phyloP scores from a whole-genome alignment of 2,797 vertebrate species.

The Chromobotia macracanthus region DNA sequence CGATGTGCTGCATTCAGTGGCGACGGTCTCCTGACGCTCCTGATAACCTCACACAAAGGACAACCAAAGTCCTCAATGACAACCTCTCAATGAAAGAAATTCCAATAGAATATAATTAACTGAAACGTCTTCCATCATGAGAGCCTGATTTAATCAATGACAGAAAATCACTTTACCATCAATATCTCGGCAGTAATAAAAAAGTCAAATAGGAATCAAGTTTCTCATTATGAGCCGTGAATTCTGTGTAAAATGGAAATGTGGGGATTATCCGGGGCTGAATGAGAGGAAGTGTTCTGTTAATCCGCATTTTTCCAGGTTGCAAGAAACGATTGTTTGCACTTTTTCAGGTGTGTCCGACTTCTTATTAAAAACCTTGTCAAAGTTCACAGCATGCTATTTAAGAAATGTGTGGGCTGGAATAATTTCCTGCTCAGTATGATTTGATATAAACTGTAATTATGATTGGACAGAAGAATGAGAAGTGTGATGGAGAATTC shows the following conservation, averaged over 20 bases:
- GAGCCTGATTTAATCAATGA: slow-evolving; percentile 52
- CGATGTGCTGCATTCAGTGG: slow-evolving; percentile 32
- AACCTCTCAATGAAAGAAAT: slow-evolving; percentile 36
- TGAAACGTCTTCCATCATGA: slow-evolving; percentile 47
- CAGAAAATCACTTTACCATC: slow-evolving; percentile 39
- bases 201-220: slow-evolving; percentile 33
- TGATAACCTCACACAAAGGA: slow-evolving; percentile 18
- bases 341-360: background rate
- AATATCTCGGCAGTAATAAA: slow-evolving; percentile 47
- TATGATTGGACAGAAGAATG: background rate
- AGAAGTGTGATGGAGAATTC: background rate
- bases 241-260: slow-evolving; percentile 44
- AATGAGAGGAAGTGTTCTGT: slow-evolving; percentile 19
- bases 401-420: slow-evolving; percentile 8
- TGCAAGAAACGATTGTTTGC: slow-evolving; percentile 19
- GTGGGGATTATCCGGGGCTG: slow-evolving; percentile 42
- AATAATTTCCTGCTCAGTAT: slow-evolving; percentile 21
- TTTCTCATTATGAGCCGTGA: slow-evolving; percentile 44
- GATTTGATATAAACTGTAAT: slow-evolving; percentile 26
- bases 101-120: slow-evolving; percentile 56
- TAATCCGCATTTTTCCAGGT: slow-evolving; percentile 32
- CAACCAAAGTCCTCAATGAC: slow-evolving; percentile 36
- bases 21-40: slow-evolving; percentile 18
- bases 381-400: slow-evolving; percentile 21
- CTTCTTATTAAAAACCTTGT: slow-evolving; percentile 26